Evolutionary conservation across 1,140 invertebrate genomes (phyloP), one percentile per base, ranked within the genome.

Genomic region (Drosophila sturtevanti): DNA sequence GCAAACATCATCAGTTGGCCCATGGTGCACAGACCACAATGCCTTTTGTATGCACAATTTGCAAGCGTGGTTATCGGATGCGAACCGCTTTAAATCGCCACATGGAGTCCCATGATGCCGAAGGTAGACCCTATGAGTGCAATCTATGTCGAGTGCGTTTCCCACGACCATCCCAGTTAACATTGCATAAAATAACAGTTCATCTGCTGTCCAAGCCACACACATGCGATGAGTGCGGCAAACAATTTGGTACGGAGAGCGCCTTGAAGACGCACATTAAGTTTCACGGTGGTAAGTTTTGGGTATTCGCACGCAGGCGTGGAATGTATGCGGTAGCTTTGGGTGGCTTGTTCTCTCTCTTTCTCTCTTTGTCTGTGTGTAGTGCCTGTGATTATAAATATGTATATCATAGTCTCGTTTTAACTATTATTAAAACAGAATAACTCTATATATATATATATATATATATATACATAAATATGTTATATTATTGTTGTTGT

Each of bases 191-290:
- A 63, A 72, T 91, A 41, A 91, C 90, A 35, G 90, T 90, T 27
- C 91, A 92, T 31, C 77, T 85, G 48, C 68, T 91, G 51, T 70
- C 76, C 59, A 92, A 91, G 55, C 85, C 86, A 59, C 77, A 92
- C 59, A 79, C 89, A 35, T 91, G 89, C 54, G 75, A 90, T 38
- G 81, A 86, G 52, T 92, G 90, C 65, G 89, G 86, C 65, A 92
- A 90, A 63, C 84, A 91, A 79, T 92, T 92, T 73, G 89, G 89
- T 41, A 86, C 81, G 41, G 85, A 92, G 82, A 82, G 90, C 73
- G 92, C 91, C 62, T 65, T 92, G 48, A 92, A 92, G 71, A 89
- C 92, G 54, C 92, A 92, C 74, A 81, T 86, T 58, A 90, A 91
- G 69, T 92, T 91, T 68, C 92, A 92, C 65, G 92, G 90, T 68